A percentile compares a stretch with the other conserved stretches of the same genome.
Conservation (phyloP, 2,113 vertebrate species). For the Rhinogobius similis region DNA sequence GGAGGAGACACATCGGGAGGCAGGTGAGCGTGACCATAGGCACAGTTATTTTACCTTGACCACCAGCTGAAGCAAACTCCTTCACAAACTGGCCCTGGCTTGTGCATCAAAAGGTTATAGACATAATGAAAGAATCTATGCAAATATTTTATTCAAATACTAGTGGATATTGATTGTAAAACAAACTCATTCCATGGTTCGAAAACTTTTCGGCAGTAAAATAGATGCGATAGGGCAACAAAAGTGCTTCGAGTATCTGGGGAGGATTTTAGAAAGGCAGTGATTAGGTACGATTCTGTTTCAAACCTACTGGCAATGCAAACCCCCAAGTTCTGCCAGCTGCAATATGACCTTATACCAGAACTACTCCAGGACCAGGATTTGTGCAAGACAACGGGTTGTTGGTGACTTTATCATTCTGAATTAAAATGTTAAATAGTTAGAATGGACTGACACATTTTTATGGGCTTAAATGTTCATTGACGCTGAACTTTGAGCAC, state of each 20-base stretch:
- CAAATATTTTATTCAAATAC: background rate
- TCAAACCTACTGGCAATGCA: background rate
- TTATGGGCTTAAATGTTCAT: too few relatives aligned
- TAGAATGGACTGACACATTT: background rate
- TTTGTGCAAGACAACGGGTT: too few relatives aligned
- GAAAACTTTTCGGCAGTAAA: background rate
- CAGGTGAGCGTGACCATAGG: slow-evolving; percentile 39
- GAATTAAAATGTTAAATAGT: background rate
- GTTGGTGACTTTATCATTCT: background rate
- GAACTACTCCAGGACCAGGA: background rate
- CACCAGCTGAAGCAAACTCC: slow-evolving; percentile 41
- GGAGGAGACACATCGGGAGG: slow-evolving; percentile 28
- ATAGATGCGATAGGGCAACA: background rate
- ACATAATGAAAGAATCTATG: background rate
- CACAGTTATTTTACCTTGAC: slow-evolving; percentile 33
- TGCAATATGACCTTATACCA: background rate
- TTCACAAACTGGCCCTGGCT: slow-evolving; percentile 19
- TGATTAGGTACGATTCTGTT: too few relatives aligned
- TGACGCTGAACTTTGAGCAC: too few relatives aligned
- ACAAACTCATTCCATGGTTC: background rate
- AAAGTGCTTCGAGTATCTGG: background rate
- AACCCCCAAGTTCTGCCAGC: background rate
- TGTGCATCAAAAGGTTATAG: background rate
- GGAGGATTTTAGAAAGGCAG: background rate
- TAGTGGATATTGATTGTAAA: background rate